Evolutionary conservation across 1,140 invertebrate genomes (phyloP), one percentile per base, ranked within the genome.

Genomic region (Drosophila biarmipes): DNA sequence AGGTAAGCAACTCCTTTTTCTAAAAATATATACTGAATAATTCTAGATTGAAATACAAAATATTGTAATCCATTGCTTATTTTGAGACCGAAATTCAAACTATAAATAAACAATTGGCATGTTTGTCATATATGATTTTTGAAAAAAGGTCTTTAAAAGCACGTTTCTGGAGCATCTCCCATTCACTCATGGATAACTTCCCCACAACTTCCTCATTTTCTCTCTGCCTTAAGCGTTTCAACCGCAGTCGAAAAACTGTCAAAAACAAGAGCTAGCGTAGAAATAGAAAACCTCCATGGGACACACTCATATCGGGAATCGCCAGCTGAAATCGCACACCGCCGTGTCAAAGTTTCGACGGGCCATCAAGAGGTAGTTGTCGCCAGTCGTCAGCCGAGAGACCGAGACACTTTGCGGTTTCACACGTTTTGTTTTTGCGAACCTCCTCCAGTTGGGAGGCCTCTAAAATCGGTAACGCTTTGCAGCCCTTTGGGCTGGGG

Each of bases 341-440:
- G 66, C 63, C 61, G 51, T 43, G 67, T 80, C 73, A 80, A 74
- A 85, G 77, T 71, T 78, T 67, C 57, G 57, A 56, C 68, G 17
- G 43, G 27, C 57, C 56, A 34, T 27, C 53, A 63, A 73, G 71
- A 40, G 43, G 21, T 19, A 46, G 53, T 38, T 45, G 29, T 21
- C 21, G 37, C 37, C 17, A 51, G 76, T 61, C 55, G 45, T 68
- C 57, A 54, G 46, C 35, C 29, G 29, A 10, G 29, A 10, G 29
- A 31, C 54, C 42, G 43, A 63, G 72, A 79, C 79, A 84, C 76
- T 73, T 87, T 89, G 84, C 79, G 84, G 84, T 89, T 89, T 89
- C 85, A 89, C 84, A 89, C 84, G 72, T 89, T 67, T 78, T 80
- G 56, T 64, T 42, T 81, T 64, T 35, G 27, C 35, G 21, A 40